Base-by-base conservation (phyloP, 2,797 vertebrate genomes). In the Thalassophryne amazonica region DNA sequence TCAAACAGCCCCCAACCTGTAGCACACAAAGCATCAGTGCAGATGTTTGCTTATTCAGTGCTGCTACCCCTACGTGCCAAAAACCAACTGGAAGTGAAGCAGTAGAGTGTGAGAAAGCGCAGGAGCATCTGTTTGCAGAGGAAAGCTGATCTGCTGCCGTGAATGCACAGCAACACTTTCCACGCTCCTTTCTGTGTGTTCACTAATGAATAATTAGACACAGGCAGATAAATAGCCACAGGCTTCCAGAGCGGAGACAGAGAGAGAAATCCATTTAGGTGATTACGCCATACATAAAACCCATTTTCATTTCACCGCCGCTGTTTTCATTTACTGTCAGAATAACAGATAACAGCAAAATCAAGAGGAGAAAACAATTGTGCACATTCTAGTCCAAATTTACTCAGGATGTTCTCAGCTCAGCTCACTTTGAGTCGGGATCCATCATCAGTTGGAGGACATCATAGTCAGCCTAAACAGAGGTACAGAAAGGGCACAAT, bases 261-360 rank as follows among this genome's bases (percentile, higher is more conserved):
- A 33, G 39, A 73, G 49, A 51, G 43, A 86, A 87, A 88, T 90
- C 86, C 85, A 91, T 90, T 91, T 85, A 87, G 65, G 80, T 86
- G 88, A 89, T 89, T 89, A 87, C 81, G 86, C 77, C 63, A 87
- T 81, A 89, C 84, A 88, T 88, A 89, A 90, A 90, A 88, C 83
- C 69, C 66, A 90, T 89, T 89, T 90, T 86, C 80, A 84, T 88
- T 90, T 83, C 84, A 69, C 76, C 82, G 83, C 65, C 46, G 59
- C 62, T 36, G 70, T 71, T 83, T n/a, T 65, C 66, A 69, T 84
- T 83, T 86, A 87, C 72, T 83, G 85, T 86, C 84, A 85, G 84
- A 87, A 87, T 87, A 85, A 86, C 78, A 88, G 86, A 91, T 86
- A 84, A 86, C 60, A 50, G 70, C 51, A 80, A 82, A 82, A 84